A percentile compares a stretch with the other conserved stretches of the same genome.
Evolutionary conservation across 2,888 invertebrate species (phyloP).

Genomic region (Folsomia candida): DNA sequence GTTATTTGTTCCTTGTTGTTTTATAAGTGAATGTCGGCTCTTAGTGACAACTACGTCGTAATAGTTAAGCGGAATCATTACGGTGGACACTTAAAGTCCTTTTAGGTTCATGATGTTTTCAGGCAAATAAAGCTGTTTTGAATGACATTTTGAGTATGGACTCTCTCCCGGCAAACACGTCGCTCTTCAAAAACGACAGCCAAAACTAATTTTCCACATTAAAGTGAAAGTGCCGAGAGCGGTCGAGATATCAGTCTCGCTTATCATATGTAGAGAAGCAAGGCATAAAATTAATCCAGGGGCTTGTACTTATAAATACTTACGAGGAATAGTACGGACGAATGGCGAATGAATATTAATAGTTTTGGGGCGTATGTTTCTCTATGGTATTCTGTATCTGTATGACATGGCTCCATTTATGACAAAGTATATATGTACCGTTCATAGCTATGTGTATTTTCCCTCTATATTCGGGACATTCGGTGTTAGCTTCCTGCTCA

Average conservation of each 20-base stretch:
- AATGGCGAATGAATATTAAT: too few species aligned
- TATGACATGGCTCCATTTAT: too few species aligned
- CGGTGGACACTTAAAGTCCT: neutral
- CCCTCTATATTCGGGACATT: too few species aligned
- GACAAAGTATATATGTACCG: too few species aligned
- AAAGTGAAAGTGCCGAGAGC: slow-evolving; percentile 8
- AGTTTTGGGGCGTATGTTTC: too few species aligned
- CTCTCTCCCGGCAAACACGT: too few species aligned
- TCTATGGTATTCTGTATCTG: too few species aligned
- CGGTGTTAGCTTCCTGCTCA: too few species aligned
- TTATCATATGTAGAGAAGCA: neutral
- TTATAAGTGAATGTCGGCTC: neutral
- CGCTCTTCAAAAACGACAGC: too few species aligned
- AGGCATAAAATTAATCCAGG: neutral
- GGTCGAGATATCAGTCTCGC: neutral
- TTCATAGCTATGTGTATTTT: too few species aligned
- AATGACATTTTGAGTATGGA: neutral
- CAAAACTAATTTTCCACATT: too few species aligned
- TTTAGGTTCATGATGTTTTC: slow-evolving; percentile 3
- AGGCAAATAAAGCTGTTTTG: slow-evolving; percentile 1
- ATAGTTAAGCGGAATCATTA: slow-evolving; percentile 8
- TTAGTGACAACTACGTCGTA: neutral
- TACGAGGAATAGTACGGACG: too few species aligned
- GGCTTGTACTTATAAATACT: neutral
- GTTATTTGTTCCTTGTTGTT: neutral